Evolutionary conservation across 2,888 invertebrate genomes (phyloP).

Genomic region (Aphelenchoides bicaudatus): DNA sequence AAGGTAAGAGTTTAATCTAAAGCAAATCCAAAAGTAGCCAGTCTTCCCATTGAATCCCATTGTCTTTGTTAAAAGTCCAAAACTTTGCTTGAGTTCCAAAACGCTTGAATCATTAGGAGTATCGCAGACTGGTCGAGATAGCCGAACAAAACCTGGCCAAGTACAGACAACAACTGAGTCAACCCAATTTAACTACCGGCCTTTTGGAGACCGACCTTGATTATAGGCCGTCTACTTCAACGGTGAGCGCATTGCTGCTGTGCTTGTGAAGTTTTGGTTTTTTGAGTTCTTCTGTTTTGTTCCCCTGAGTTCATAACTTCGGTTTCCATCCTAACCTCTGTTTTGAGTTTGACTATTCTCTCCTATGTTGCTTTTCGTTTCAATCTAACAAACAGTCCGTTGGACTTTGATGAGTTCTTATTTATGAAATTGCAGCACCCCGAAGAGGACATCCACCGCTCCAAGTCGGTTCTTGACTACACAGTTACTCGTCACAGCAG

Average conservation of each 20-base stretch:
- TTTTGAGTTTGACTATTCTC: neutral
- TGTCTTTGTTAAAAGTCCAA: slow-evolving; percentile 9
- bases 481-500: slow-evolving; percentile 41
- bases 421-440: slow-evolving; percentile 4
- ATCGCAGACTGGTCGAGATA: slow-evolving; percentile 53
- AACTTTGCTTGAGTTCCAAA: too few species aligned
- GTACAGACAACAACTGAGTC: slow-evolving; percentile 47
- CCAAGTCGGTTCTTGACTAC: slow-evolving; percentile 42
- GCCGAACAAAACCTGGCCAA: slow-evolving; percentile 53
- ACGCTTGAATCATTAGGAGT: slow-evolving; percentile 54
- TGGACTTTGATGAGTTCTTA: neutral
- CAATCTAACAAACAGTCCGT: neutral
- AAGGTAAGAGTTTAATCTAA: too few species aligned
- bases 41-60: slow-evolving; percentile 13
- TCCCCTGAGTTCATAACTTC: slow-evolving; percentile 25
- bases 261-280: too few species aligned
- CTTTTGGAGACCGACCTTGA: slow-evolving; percentile 49
- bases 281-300: slow-evolving; percentile 9
- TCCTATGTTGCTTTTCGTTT: slow-evolving; percentile 9
- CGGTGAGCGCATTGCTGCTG: slow-evolving; percentile 26
- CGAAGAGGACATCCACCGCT: slow-evolving; percentile 32
- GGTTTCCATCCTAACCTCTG: slow-evolving; percentile 1
- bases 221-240: slow-evolving; percentile 29
- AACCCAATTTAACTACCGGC: slow-evolving; percentile 38
- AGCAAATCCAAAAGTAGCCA: too few species aligned